phyloP scores from a whole-genome alignment of 2,113 vertebrate genomes.

The Ailurus styani region DNA sequence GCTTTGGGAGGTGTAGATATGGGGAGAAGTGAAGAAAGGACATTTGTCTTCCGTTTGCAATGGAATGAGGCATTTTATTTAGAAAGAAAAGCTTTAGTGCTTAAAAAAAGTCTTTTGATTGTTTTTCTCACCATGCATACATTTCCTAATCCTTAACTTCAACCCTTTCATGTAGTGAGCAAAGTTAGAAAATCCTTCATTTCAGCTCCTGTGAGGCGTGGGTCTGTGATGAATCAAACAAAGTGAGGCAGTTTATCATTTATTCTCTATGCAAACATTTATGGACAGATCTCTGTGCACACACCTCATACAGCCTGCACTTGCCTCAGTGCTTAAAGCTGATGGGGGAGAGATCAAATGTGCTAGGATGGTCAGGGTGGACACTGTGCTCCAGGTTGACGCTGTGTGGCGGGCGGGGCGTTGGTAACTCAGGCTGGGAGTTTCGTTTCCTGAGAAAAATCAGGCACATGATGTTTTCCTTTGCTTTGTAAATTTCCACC shows the following conservation, averaged over 20 bases:
- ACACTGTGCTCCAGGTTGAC: background rate
- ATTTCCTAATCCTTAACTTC: background rate
- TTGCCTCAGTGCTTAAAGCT: background rate
- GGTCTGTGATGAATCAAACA: background rate
- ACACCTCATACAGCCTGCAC: no score
- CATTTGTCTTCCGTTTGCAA: background rate
- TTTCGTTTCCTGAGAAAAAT: conserved; percentile 55
- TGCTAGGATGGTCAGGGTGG: background rate
- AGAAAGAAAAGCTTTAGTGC: background rate
- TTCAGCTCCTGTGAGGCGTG: background rate
- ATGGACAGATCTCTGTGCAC: background rate
- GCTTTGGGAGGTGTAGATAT: background rate
- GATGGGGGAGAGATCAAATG: background rate
- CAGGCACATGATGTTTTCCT: conserved; percentile 27
- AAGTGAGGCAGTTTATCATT: background rate
- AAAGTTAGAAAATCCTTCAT: background rate
- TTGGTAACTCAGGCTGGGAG: background rate
- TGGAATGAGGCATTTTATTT: background rate
- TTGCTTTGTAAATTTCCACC: conserved; percentile 46
- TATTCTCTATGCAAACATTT: background rate
- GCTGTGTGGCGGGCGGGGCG: background rate
- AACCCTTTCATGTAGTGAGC: background rate
- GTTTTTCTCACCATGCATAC: background rate
- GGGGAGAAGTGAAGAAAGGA: background rate
- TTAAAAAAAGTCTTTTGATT: background rate